Evolutionary conservation across 2,888 invertebrate genomes (phyloP).

Genomic region (Limnephilus lunatus): DNA sequence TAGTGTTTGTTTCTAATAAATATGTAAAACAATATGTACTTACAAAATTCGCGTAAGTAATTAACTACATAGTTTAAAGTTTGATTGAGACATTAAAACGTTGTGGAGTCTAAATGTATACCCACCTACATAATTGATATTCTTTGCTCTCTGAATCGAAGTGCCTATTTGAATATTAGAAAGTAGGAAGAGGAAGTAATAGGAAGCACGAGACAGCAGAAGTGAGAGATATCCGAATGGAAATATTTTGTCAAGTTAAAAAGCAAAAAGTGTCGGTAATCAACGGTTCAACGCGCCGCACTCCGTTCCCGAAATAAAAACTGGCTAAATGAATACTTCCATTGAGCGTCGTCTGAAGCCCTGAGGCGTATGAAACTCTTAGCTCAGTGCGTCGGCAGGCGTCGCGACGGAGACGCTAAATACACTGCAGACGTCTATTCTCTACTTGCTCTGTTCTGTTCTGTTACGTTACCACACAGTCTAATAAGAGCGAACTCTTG

Average conservation of each 20-base stretch:
- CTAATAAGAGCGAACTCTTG: neutral
- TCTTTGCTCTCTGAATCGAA: too few relatives aligned
- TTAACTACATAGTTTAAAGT: too few relatives aligned
- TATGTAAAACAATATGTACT: too few relatives aligned
- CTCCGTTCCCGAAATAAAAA: slow-evolving; percentile 49
- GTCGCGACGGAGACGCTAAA: slow-evolving; percentile 53
- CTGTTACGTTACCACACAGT: neutral
- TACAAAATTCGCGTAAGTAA: too few relatives aligned
- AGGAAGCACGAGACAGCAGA: neutral
- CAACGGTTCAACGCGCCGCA: slow-evolving; percentile 39
- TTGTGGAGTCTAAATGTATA: too few relatives aligned
- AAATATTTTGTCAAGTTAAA: slow-evolving; percentile 15
- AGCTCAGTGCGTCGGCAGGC: slow-evolving; percentile 55
- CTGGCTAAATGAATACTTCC: slow-evolving; percentile 50
- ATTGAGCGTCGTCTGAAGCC: slow-evolving; percentile 36
- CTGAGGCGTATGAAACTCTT: neutral
- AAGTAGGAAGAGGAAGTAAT: neutral
- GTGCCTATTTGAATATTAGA: neutral
- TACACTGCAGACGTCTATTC: neutral
- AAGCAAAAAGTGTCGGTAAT: slow-evolving; percentile 13
- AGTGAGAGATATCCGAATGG: neutral
- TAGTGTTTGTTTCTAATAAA: too few relatives aligned
- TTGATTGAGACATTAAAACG: too few relatives aligned
- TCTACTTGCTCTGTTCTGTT: neutral
- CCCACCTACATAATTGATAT: too few relatives aligned